Percentiles rank a stretch among this genome's conserved stretches.
Evolutionary conservation across 1,140 invertebrate genomes (phyloP).

Genomic region (Aphelenchoides fujianensis): DNA sequence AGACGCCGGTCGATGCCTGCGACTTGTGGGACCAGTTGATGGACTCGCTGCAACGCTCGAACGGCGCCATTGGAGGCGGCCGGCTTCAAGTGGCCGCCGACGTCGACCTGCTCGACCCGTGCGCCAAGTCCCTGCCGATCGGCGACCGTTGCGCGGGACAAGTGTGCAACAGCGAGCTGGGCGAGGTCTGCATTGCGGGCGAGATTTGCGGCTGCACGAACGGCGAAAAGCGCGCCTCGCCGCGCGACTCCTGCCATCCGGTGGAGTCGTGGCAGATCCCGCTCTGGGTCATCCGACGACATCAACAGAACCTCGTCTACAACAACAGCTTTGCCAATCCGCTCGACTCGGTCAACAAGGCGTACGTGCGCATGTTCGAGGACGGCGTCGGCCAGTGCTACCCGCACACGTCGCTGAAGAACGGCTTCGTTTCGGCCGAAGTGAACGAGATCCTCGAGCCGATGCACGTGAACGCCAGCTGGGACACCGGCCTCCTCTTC

Average conservation of each 20-base stretch:
- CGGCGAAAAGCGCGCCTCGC: conserved; percentile 51
- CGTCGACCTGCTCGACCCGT: conserved; percentile 57
- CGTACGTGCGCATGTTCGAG: conserved; percentile 54
- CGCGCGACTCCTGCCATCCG: conserved; percentile 47
- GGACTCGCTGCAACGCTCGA: conserved; percentile 48
- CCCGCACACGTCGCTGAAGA: conserved; percentile 54
- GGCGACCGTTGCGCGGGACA: conserved; percentile 55
- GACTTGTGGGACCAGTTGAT: conserved; percentile 58
- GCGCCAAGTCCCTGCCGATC: conserved; percentile 40
- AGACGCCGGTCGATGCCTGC: conserved; percentile 52
- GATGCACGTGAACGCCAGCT: conserved; percentile 52
- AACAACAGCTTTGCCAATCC: conserved; percentile 59
- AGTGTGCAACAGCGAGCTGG: conserved; percentile 49
- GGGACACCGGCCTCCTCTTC: conserved; percentile 59
- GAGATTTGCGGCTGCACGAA: conserved; percentile 54
- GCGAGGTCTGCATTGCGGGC: conserved; percentile 58
- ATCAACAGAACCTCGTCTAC: conserved; percentile 52
- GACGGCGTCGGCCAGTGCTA: conserved; percentile 56
- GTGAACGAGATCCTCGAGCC: conserved; percentile 61
- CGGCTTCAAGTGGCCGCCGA: conserved; percentile 53
- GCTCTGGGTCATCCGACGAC: conserved; percentile 52
- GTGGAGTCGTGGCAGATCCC: conserved; percentile 59
- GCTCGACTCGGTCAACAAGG: conserved; percentile 50
- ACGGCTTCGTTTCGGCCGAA: conserved; percentile 57
- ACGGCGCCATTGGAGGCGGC: conserved; percentile 56